phyloP scores from a whole-genome alignment of 2,797 vertebrate genomes.

The Clarias platycephalus region DNA sequence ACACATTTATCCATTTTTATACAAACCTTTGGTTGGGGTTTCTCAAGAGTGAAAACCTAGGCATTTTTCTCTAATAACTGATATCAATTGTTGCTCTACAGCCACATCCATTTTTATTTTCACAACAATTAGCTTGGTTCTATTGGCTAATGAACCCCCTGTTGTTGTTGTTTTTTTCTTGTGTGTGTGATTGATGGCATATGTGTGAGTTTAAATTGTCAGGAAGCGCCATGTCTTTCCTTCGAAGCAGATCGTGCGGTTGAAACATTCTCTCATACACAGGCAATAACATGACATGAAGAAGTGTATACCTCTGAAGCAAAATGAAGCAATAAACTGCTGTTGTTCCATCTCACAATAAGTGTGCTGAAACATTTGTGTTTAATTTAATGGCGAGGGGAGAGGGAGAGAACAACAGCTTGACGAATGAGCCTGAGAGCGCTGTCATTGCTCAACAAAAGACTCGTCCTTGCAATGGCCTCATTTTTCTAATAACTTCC shows the following conservation, averaged over 20 bases:
- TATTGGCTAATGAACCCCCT: not conserved
- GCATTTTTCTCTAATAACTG: not conserved
- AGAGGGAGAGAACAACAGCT: conserved; percentile 61
- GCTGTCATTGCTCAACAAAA: conserved; percentile 61
- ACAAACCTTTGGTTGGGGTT: too few species aligned
- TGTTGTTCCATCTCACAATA: conserved; percentile 34
- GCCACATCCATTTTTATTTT: not conserved
- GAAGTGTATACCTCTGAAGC: conserved; percentile 12
- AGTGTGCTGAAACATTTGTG: conserved; percentile 69
- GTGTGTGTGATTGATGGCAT: not conserved
- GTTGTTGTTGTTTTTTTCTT: not conserved
- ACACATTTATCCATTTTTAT: too few species aligned
- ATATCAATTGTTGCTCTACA: not conserved
- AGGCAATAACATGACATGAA: conserved; percentile 21
- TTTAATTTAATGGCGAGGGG: conserved; percentile 69
- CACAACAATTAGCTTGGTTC: not conserved
- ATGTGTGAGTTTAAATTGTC: conserved; percentile 2
- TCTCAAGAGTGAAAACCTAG: too few species aligned
- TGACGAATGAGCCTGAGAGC: conserved; percentile 59
- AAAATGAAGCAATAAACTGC: conserved; percentile 31
- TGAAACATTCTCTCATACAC: conserved; percentile 7
- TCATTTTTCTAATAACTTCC: conserved; percentile 80
- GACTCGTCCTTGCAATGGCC: conserved; percentile 60
- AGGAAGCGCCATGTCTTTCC: not conserved
- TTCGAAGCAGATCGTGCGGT: conserved; percentile 24